Conservation (phyloP, 2,888 invertebrate species). For the Entomobrya multifasciata region DNA sequence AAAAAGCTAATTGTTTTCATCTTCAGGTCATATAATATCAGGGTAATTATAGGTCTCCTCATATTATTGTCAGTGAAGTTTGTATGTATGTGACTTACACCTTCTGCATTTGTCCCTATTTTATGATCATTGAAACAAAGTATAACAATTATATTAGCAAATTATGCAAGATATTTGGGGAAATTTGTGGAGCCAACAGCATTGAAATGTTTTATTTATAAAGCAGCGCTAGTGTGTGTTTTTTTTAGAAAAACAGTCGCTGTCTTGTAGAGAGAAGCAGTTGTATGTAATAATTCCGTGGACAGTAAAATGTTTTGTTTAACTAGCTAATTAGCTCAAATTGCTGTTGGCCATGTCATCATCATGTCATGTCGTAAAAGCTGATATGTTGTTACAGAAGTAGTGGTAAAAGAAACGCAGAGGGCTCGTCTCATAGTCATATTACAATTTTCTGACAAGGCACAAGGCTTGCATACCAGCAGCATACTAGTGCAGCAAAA, state of each 20-base stretch:
- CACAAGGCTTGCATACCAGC: slow-evolving; percentile 21
- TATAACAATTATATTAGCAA: slow-evolving; percentile 10
- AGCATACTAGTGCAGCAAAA: not conserved
- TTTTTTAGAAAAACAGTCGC: not conserved
- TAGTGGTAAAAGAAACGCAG: slow-evolving; percentile 35
- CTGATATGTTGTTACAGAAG: slow-evolving; percentile 39
- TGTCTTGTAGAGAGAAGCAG: not conserved
- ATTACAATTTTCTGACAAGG: slow-evolving; percentile 40
- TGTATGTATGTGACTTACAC: not conserved
- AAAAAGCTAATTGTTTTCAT: not conserved
- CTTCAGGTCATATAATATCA: too few species aligned
- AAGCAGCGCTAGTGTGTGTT: not conserved
- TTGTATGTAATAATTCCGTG: slow-evolving; percentile 37
- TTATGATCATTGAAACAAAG: not conserved
- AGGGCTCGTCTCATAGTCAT: slow-evolving; percentile 4
- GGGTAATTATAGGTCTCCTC: too few species aligned
- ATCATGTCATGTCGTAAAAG: slow-evolving; percentile 60
- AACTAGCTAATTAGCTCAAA: slow-evolving; percentile 62
- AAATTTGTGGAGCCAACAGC: not conserved
- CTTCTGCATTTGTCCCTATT: not conserved
- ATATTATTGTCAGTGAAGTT: not conserved
- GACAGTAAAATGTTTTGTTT: slow-evolving; percentile 53
- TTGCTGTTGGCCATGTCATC: slow-evolving; percentile 68
- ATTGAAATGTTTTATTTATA: slow-evolving; percentile 9
- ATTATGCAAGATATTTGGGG: slow-evolving; percentile 5